Conservation (phyloP, 1,140 invertebrate species). For the Brachionus sp. region DNA sequence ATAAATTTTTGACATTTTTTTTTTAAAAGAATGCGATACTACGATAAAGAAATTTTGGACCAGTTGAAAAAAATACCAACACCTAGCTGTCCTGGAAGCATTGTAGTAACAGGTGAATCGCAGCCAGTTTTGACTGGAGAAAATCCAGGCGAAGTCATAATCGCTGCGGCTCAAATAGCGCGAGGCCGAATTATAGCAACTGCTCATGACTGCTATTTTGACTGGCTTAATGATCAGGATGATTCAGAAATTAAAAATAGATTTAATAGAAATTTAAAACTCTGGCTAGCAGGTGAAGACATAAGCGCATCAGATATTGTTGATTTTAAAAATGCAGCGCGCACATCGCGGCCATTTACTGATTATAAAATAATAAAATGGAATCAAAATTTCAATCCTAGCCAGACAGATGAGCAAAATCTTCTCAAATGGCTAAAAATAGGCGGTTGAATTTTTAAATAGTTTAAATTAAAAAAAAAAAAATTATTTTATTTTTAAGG, state of each 20-base stretch:
- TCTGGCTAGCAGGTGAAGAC: neutral
- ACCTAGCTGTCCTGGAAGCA: neutral
- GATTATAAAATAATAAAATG: slow-evolving; percentile 21
- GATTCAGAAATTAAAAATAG: neutral
- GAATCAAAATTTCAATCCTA: neutral
- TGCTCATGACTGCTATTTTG: slow-evolving; percentile 19
- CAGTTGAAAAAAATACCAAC: slow-evolving; percentile 24
- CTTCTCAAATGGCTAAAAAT: neutral
- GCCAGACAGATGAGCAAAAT: neutral
- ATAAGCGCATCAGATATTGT: neutral
- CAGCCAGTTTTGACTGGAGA: slow-evolving; percentile 4
- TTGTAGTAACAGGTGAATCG: slow-evolving; percentile 10
- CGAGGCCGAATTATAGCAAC: neutral
- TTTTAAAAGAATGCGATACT: neutral
- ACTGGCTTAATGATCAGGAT: neutral
- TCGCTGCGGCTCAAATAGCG: neutral
- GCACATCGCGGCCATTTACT: neutral
- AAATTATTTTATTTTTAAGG: neutral
- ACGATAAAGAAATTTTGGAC: slow-evolving; percentile 22
- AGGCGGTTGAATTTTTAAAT: slow-evolving; percentile 5
- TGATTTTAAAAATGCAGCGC: slow-evolving; percentile 8
- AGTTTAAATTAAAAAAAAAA: neutral
- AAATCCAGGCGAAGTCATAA: neutral
- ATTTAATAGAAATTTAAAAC: neutral
- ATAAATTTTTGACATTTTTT: neutral